phyloP scores from a whole-genome alignment of 2,113 vertebrate genomes.

The Zosterops hypoxanthus region DNA sequence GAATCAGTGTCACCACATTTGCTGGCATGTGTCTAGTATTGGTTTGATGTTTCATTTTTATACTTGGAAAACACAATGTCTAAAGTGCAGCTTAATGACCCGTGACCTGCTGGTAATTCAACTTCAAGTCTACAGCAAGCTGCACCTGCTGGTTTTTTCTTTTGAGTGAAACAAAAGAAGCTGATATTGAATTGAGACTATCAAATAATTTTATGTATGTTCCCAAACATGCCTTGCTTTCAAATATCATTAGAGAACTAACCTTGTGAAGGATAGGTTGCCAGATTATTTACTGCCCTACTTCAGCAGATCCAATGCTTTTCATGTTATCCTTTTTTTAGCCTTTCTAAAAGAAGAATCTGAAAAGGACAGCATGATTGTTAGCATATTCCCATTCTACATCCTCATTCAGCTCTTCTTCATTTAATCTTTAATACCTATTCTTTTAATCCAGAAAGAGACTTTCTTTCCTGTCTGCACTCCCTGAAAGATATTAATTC shows the following conservation, averaged over 20 bases:
- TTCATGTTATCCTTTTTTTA: background rate
- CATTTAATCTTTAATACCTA: background rate
- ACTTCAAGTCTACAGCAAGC: background rate
- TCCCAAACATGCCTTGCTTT: background rate
- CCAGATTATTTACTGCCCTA: background rate
- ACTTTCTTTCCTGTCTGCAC: background rate
- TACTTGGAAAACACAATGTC: background rate
- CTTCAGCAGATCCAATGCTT: background rate
- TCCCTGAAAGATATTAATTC: background rate
- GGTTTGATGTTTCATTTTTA: background rate
- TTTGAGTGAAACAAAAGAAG: background rate
- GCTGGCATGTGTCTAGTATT: background rate
- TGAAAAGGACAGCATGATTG: background rate
- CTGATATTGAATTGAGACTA: background rate
- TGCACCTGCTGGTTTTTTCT: background rate
- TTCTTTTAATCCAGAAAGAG: background rate
- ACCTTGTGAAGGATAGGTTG: background rate
- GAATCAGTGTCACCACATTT: background rate
- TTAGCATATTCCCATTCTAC: background rate
- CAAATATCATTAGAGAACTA: background rate
- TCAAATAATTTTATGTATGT: background rate
- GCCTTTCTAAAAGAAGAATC: background rate
- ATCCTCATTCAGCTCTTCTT: background rate
- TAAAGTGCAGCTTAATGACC: background rate
- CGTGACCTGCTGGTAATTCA: background rate